Evolutionary conservation across 2,113 vertebrate genomes (phyloP).

Genomic region (Corythornis cristatus): DNA sequence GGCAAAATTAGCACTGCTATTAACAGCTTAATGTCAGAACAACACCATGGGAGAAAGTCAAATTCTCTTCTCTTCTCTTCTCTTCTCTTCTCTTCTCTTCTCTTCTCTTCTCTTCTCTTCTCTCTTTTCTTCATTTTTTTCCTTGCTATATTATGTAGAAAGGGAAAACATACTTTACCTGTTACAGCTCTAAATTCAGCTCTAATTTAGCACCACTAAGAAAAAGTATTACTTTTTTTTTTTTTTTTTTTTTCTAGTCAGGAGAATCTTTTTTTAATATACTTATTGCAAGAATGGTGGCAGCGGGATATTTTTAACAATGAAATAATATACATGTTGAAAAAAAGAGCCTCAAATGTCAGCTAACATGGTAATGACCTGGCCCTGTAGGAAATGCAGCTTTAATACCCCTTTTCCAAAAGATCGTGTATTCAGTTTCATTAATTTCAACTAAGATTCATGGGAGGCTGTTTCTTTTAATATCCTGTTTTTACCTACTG

Average conservation of each 20-base stretch:
- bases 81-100: neutral
- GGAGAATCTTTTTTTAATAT: neutral
- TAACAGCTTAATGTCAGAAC: neutral
- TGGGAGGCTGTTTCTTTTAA: constrained; percentile 1
- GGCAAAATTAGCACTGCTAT: neutral
- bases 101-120: too few relatives aligned
- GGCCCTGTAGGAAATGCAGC: neutral
- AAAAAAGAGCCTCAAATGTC: neutral
- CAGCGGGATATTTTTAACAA: neutral
- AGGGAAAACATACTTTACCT: neutral
- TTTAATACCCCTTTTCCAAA: neutral
- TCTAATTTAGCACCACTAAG: neutral
- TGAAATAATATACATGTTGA: neutral
- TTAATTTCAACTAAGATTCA: constrained; percentile 18
- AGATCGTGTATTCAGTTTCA: neutral
- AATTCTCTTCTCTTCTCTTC: neutral
- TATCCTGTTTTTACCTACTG: constrained; percentile 8
- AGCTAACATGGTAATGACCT: neutral
- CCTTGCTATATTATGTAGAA: neutral
- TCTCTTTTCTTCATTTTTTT: too few relatives aligned
- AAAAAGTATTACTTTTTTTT: neutral
- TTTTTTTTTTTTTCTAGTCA: neutral
- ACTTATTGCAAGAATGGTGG: neutral
- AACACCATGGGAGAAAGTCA: neutral
- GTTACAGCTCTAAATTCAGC: neutral